Base-by-base conservation (phyloP, 2,797 vertebrate genomes). In the Pangasius krempfi region DNA sequence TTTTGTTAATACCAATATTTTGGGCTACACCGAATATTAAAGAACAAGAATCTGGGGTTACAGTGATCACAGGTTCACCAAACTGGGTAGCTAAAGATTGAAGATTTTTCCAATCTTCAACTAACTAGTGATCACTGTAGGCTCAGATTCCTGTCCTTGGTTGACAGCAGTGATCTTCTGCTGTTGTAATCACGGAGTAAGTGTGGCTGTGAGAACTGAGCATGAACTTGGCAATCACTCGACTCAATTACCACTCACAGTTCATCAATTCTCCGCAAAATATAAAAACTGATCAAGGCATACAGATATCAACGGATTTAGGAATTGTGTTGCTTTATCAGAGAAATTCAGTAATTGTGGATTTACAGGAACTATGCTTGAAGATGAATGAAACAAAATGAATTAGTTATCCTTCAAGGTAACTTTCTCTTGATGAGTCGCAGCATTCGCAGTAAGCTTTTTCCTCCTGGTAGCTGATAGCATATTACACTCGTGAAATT, bases 201-300 rank as follows among this genome's bases (percentile, higher is more conserved):
- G 13, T 68, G 64, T 30, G n/a, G n/a, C 12, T 33, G 54, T 44
- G 52, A 87, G 33, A 89, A 84, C 25, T 9, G 56, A 86, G 82
- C 78, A 25, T 70, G 18, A 90, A 84, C 22, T 86, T 50, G 14
- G 44, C 86, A 64, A 87, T 88, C 84, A 84, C 50, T 52, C 27
- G 30, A 54, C 68, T 16, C 81, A 86, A n/a, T 89, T 87, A 89
- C 76, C 72, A 52, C 6, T 56, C 83, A 12, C 40, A 52, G 33
- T 58, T 60, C 16, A 33, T 68, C 70, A n/a, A n/a, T 79, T 30
- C 8, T 54, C 27, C 16, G 6, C 14, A 20, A 54, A 30, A 79
- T 78, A 76, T 76, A 16, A 76, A 52, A n/a, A 76, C 44, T 16
- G 5, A 2, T 54, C 27, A 80, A 52, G 25, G 2, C 25, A 50